Conservation (phyloP, 2,113 vertebrate species). For the Dipodomys spectabilis region DNA sequence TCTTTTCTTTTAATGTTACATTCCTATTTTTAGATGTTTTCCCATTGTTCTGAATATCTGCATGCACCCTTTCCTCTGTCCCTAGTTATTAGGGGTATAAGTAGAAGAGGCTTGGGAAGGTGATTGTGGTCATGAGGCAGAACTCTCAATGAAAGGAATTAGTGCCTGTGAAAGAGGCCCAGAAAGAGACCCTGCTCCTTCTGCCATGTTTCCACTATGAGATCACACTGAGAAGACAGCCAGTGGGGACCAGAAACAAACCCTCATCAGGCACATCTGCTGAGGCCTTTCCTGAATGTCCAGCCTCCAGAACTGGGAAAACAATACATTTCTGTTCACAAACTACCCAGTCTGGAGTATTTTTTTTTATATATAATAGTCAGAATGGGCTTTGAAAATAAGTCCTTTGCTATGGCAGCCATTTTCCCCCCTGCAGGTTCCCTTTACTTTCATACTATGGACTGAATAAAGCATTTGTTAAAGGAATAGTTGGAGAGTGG, state of each 20-base stretch:
- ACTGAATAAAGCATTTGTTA: neutral
- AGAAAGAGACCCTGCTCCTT: no score
- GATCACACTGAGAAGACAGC: no score
- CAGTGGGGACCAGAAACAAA: neutral
- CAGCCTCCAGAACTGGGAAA: neutral
- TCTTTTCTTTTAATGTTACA: neutral
- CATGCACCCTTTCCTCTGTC: neutral
- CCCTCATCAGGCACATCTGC: no score
- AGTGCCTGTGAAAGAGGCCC: neutral
- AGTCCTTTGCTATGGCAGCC: neutral
- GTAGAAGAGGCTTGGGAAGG: neutral
- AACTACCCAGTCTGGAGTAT: neutral
- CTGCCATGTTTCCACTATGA: no score
- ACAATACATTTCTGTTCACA: neutral
- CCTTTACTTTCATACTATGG: neutral
- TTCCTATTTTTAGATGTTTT: constrained; percentile 1
- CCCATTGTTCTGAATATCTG: neutral
- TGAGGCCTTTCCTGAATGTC: neutral
- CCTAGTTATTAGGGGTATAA: no score
- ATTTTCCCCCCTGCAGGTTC: neutral
- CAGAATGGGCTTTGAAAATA: neutral
- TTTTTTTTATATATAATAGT: neutral
- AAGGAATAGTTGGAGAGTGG: neutral
- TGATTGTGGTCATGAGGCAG: neutral
- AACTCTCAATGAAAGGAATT: neutral